Conservation (phyloP, 1,140 invertebrate genomes). For the Brachionus angularis region DNA sequence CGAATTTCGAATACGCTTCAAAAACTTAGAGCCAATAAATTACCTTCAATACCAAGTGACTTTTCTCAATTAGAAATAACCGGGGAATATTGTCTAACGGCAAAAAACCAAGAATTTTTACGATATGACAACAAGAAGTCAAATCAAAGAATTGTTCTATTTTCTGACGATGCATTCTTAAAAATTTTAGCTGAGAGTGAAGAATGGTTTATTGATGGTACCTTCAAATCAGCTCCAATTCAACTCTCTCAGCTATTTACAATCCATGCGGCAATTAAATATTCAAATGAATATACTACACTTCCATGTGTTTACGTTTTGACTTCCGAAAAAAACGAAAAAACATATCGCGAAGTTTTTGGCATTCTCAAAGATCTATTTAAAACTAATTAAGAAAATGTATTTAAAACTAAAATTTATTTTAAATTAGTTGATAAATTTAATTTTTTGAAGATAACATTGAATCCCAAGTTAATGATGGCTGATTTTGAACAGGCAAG, state of each 20-base stretch:
- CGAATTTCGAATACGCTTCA: neutral
- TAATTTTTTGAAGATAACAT: too few relatives aligned
- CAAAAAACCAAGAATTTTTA: neutral
- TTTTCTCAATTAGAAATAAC: neutral
- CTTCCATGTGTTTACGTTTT: slow-evolving; percentile 11
- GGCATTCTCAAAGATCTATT: neutral
- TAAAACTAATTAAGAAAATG: neutral
- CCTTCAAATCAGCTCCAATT: neutral
- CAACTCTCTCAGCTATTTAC: slow-evolving; percentile 7
- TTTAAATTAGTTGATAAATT: too few relatives aligned
- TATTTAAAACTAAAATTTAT: too few relatives aligned
- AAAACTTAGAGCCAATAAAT: neutral
- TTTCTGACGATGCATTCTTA: neutral
- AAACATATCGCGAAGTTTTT: slow-evolving; percentile 5
- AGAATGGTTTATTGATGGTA: slow-evolving; percentile 9
- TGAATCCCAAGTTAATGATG: neutral
- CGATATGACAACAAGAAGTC: slow-evolving; percentile 7
- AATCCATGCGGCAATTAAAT: neutral
- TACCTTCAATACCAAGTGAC: neutral
- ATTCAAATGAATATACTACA: neutral
- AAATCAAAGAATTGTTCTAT: neutral
- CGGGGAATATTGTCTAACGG: neutral
- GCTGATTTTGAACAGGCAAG: slow-evolving; percentile 25
- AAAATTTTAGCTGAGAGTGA: neutral
- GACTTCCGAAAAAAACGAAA: neutral